Base-by-base conservation (phyloP, 2,113 vertebrate species). In the Aythya baeri region DNA sequence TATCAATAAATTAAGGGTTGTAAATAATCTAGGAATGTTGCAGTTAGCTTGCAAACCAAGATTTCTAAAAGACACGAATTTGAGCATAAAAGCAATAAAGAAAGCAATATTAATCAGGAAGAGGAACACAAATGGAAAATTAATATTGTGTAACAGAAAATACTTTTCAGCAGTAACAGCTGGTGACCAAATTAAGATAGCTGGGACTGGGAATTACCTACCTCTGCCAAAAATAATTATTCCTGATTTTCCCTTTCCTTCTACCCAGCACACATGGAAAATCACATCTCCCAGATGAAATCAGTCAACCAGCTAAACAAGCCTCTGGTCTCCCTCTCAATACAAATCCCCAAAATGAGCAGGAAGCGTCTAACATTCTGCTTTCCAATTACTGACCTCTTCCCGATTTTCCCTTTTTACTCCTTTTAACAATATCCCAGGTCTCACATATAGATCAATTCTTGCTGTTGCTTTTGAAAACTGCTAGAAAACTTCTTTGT, bases 151-250 rank as follows among this genome's bases (percentile, higher is more conserved):
- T 79, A 89, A 87, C 86, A 92, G 65, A 90, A 86, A 95, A 88
- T 84, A 89, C 57, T 92, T 93, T 82, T 79, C 94, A 91, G 77
- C 70, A 81, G 78, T 71, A 94, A 91, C 94, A 97, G 94, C 91
- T 94, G 95, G 95, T 94, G 86, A 82, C 86, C 86, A 96, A 96
- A 93, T 93, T 83, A 95, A 94, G 91, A 95, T 94, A 52, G 11
- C 65, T 93, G 73, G 46, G 86, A 94, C 86, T 97, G 94, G 83
- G 96, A 96, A 94, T 94, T 96, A 68, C 77, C 81, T 91, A 86
- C 78, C 70, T 82, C 81, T 92, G 91, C 96, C 94, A 97, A 95
- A 97, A 96, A 95, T 91, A 94, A 95, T 95, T 96, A 97, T 92
- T 97, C 66, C 43, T 87, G 52, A 84, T 96, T 97, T 97, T 92